These are phyloP conservation scores for Aphaenogaster floridana DNA, from an alignment of 1,140 invertebrate species.

Conservation along the genomic window DNA sequence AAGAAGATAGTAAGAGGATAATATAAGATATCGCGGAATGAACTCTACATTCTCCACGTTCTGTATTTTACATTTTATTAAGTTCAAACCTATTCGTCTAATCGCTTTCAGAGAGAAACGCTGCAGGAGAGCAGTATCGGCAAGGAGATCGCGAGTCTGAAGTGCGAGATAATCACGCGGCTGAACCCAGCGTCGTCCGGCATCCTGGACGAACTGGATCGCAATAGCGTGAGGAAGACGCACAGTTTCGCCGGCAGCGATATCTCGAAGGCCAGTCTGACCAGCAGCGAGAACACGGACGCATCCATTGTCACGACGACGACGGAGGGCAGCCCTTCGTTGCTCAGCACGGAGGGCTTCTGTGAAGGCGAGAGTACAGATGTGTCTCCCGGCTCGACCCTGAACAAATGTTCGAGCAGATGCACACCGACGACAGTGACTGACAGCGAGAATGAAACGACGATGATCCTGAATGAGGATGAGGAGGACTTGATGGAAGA, in stretches of 20 bases:
- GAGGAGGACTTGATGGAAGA: constrained; percentile 36
- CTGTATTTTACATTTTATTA: neutral
- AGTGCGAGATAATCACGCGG: constrained; percentile 83
- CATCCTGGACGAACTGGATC: constrained; percentile 65
- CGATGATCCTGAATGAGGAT: constrained; percentile 69
- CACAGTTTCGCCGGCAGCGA: constrained; percentile 85
- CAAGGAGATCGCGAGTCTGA: constrained; percentile 82
- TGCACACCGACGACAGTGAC: constrained; percentile 78
- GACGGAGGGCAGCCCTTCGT: constrained; percentile 83
- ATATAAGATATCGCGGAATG: neutral
- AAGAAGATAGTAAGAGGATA: neutral
- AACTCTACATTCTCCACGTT: neutral
- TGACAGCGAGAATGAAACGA: constrained; percentile 77
- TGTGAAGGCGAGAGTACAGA: constrained; percentile 85
- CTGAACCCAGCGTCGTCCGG: constrained; percentile 73
- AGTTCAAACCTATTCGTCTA: neutral
- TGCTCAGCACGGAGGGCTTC: constrained; percentile 85
- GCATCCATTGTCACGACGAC: constrained; percentile 83
- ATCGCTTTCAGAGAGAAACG: constrained; percentile 51
- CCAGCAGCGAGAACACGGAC: constrained; percentile 84
- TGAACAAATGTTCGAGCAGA: constrained; percentile 81
- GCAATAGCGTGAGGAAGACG: constrained; percentile 81
- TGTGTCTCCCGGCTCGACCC: constrained; percentile 81
- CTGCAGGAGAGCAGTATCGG: constrained; percentile 73
- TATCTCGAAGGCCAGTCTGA: constrained; percentile 84